Conservation (phyloP, 2,113 vertebrate species). For the Chloropsis hardwickii region DNA sequence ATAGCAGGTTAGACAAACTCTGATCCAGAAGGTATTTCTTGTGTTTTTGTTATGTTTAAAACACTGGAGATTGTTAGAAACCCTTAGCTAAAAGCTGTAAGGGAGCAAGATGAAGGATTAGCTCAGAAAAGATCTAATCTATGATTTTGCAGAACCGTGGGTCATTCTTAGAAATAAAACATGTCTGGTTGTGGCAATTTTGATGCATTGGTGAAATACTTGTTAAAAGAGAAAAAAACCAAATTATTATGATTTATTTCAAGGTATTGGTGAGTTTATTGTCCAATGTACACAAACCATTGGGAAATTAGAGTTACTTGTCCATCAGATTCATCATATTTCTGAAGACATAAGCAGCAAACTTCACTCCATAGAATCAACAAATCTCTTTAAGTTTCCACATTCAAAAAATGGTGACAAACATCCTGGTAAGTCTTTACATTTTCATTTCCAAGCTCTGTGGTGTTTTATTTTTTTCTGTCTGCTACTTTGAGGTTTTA, state of each 20-base stretch:
- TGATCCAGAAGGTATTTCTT: background rate
- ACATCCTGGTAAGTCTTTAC: constrained; percentile 78
- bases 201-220: background rate
- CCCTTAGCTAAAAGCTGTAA: background rate
- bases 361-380: constrained; percentile 76
- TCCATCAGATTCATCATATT: constrained; percentile 83
- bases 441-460: background rate
- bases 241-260: background rate
- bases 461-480: background rate
- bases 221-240: background rate
- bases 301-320: constrained; percentile 83
- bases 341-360: constrained; percentile 79
- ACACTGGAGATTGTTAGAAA: background rate
- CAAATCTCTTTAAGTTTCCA: constrained; percentile 84
- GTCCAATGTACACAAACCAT: constrained; percentile 70
- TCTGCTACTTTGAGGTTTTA: background rate
- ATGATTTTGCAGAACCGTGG: background rate
- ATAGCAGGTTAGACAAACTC: background rate
- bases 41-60: background rate
- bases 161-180: background rate
- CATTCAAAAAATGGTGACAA: constrained; percentile 43
- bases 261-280: constrained; percentile 86
- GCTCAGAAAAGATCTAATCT: background rate
- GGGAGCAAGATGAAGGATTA: background rate
- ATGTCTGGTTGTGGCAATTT: background rate